Percentiles rank a stretch among this genome's conserved stretches.
These are phyloP conservation scores for Bucorvus abyssinicus DNA, from an alignment of 2,797 vertebrate genomes.

Conservation along the genomic window DNA sequence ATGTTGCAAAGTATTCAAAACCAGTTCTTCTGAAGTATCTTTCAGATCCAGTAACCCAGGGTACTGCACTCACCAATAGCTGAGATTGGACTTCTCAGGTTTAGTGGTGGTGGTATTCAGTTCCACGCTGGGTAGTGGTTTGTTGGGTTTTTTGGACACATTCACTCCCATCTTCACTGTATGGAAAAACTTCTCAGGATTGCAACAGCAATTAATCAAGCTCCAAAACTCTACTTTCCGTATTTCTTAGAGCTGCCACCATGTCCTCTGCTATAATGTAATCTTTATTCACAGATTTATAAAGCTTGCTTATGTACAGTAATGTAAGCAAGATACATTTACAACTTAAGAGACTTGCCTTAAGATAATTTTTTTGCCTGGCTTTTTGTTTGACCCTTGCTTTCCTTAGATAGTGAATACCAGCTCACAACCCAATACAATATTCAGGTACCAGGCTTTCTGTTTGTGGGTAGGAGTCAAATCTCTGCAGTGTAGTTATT, in stretches of 20 bases:
- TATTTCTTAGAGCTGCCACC: not conserved
- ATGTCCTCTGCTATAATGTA: not conserved
- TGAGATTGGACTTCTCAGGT: accelerated
- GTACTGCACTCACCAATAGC: not conserved
- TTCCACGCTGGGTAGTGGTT: not conserved
- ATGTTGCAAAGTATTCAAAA: not conserved
- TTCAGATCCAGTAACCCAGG: not conserved
- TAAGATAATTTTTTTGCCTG: not conserved
- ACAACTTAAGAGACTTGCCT: not conserved
- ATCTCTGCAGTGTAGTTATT: not conserved
- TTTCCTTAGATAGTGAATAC: not conserved
- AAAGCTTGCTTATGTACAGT: not conserved
- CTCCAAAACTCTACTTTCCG: not conserved
- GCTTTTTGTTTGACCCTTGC: not conserved
- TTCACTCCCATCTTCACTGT: not conserved
- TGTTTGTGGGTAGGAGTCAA: not conserved
- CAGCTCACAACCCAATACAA: not conserved
- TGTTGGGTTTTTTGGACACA: not conserved
- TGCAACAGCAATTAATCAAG: not conserved
- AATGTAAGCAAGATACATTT: not conserved
- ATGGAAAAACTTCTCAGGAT: not conserved
- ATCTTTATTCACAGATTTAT: not conserved
- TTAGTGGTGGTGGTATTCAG: not conserved
- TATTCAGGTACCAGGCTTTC: not conserved
- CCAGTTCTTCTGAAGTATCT: not conserved